Percentiles rank a stretch among this genome's conserved stretches.
Evolutionary conservation across 2,797 vertebrate genomes (phyloP).

Genomic region (Mormyrus hasselquistii): DNA sequence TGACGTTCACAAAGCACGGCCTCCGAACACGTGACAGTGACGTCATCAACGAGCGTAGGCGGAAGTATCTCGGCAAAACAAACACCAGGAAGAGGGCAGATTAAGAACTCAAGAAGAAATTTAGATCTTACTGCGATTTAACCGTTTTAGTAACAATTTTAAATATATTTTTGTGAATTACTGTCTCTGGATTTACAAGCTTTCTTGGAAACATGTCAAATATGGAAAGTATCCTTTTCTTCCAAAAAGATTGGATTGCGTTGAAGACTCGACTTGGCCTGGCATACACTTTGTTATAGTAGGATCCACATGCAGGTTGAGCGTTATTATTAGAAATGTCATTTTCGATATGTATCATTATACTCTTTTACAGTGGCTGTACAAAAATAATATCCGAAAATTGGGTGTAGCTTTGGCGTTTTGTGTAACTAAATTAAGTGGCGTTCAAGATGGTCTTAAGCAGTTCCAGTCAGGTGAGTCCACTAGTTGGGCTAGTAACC

Average conservation of each 20-base stretch:
- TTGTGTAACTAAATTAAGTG: neutral
- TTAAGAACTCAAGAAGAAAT: neutral
- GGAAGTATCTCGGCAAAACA: conserved; percentile 33
- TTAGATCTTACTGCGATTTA: neutral
- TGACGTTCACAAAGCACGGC: conserved; percentile 2
- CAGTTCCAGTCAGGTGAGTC: neutral
- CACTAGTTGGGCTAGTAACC: neutral
- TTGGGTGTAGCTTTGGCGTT: neutral
- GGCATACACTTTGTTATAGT: neutral
- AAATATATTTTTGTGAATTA: neutral
- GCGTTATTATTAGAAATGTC: neutral
- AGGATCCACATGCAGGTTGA: neutral
- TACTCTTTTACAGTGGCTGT: neutral
- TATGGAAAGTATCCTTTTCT: conserved; percentile 47
- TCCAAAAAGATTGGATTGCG: neutral
- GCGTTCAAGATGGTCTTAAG: neutral
- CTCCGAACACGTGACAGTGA: conserved; percentile 27
- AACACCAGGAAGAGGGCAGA: neutral
- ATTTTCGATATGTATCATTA: neutral
- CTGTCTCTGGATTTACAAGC: neutral
- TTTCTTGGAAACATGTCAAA: conserved; percentile 29
- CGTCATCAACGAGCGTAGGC: conserved; percentile 28
- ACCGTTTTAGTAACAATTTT: neutral
- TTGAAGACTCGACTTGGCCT: neutral
- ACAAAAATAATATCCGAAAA: neutral